Conservation (phyloP, 2,888 invertebrate genomes). For the Parascotia fuliginaria region DNA sequence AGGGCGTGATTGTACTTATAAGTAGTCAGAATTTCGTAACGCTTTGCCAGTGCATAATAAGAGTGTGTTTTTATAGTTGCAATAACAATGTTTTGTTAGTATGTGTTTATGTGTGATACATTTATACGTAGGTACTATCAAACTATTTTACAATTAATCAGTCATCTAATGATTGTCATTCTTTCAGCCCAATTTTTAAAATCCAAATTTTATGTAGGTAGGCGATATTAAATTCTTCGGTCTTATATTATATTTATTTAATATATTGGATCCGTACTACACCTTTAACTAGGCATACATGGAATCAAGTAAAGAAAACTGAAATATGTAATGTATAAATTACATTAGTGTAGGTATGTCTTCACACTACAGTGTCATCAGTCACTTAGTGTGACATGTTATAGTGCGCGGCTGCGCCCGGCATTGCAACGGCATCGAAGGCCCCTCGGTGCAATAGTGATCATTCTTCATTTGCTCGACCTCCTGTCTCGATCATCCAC, state of each 20-base stretch:
- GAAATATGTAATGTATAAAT: not conserved
- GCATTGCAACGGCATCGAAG: conserved; percentile 26
- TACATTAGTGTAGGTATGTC: conserved; percentile 6
- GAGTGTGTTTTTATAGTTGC: not conserved
- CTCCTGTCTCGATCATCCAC: conserved; percentile 60
- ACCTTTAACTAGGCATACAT: too few species aligned
- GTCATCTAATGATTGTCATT: too few species aligned
- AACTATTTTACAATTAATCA: too few species aligned
- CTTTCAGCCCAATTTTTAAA: too few species aligned
- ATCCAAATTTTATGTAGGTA: too few species aligned
- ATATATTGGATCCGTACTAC: too few species aligned
- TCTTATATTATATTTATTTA: too few species aligned
- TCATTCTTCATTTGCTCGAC: conserved; percentile 81
- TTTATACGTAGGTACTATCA: too few species aligned
- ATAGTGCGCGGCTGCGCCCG: conserved; percentile 56
- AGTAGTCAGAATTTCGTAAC: conserved; percentile 58
- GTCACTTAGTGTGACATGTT: conserved; percentile 78
- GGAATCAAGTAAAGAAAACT: not conserved
- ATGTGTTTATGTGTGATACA: too few species aligned
- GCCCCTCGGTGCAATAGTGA: conserved; percentile 66
- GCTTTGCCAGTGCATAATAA: conserved; percentile 17
- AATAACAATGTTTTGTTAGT: too few species aligned
- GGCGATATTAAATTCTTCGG: too few species aligned
- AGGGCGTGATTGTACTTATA: conserved; percentile 81
- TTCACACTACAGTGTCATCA: conserved; percentile 57